Percentiles rank a stretch among this genome's conserved stretches.
Evolutionary conservation across 1,140 invertebrate genomes (phyloP).

Genomic region (Ceratosolen solmsi): DNA sequence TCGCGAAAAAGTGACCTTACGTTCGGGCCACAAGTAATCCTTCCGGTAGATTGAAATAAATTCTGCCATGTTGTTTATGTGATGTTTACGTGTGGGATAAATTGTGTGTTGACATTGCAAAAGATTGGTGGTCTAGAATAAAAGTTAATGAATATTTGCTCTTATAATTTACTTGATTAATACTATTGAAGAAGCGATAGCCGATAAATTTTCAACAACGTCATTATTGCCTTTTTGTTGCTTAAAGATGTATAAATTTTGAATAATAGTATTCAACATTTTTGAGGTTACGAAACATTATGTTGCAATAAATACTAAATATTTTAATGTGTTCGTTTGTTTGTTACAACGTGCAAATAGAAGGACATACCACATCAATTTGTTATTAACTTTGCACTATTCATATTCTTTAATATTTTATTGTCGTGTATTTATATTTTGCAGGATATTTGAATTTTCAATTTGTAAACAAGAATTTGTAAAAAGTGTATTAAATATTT

Average conservation of each 20-base stretch:
- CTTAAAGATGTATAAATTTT: background rate
- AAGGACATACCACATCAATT: background rate
- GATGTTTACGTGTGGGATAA: background rate
- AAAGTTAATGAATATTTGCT: background rate
- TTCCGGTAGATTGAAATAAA: slow-evolving; percentile 29
- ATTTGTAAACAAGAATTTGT: too few relatives aligned
- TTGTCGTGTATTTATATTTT: background rate
- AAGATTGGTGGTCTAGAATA: background rate
- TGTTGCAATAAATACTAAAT: background rate
- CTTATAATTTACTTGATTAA: too few relatives aligned
- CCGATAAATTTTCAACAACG: too few relatives aligned
- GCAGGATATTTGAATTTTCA: too few relatives aligned
- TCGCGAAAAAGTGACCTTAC: background rate
- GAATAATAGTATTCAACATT: background rate
- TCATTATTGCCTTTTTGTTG: too few relatives aligned
- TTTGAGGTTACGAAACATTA: slow-evolving; percentile 11
- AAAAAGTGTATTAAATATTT: too few relatives aligned
- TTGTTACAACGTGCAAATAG: background rate
- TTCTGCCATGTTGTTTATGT: background rate
- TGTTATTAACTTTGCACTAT: background rate
- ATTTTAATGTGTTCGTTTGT: background rate
- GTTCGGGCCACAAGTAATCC: slow-evolving; percentile 40
- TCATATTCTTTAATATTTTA: background rate
- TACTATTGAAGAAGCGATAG: too few relatives aligned
- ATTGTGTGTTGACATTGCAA: background rate